Evolutionary conservation across 1,140 invertebrate species (phyloP), one percentile per base, ranked within the genome.

Genomic region (Diploscapter pachys): DNA sequence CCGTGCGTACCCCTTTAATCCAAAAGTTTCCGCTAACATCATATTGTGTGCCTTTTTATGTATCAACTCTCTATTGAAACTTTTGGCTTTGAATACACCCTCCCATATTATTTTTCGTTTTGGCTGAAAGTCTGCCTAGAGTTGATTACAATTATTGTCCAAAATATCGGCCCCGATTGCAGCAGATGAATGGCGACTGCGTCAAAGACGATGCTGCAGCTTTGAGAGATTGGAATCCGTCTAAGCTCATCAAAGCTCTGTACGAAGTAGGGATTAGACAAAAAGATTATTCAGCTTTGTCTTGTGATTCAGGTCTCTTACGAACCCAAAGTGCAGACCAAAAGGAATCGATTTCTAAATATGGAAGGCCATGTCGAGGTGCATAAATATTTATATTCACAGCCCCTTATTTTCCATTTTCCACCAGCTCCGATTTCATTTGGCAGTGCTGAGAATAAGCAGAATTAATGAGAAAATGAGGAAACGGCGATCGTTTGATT

Each of bases 351-450:
- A n/a, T 80, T 80, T 59, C 49, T 79, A 4, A 83, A 75, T 8
- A 85, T 85, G 84, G 83, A 85, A 73, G 83, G 83, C 2, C 83
- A 85, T 70, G 59, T 85, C 56, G 83, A 85, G 63, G 63, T 73
- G 54, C 31, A 31, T 31, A 31, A 31, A 56, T 56, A 31, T 52
- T n/a, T 56, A 54, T 11, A 11, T 52, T 57, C 6, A 61, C 62
- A 59, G 9, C 13, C 9, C 57, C 9, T 11, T 11, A 59, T 48
- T 5, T 49, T 63, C 31, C 50, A 63, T 63, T 63, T 63, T 63
- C 13, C 31, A 49, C 62, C 6, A 63, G 6, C 6, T 63, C 62
- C 56, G 13, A 5, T 55, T 5, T n/a, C 4, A 5, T 5, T 53
- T 52, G 3, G 48, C 11, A 53, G 5, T 53, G 8, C 3, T 4